These are phyloP conservation scores for Nematolebias whitei DNA, from an alignment of 2,113 vertebrate species.

Conservation along the genomic window DNA sequence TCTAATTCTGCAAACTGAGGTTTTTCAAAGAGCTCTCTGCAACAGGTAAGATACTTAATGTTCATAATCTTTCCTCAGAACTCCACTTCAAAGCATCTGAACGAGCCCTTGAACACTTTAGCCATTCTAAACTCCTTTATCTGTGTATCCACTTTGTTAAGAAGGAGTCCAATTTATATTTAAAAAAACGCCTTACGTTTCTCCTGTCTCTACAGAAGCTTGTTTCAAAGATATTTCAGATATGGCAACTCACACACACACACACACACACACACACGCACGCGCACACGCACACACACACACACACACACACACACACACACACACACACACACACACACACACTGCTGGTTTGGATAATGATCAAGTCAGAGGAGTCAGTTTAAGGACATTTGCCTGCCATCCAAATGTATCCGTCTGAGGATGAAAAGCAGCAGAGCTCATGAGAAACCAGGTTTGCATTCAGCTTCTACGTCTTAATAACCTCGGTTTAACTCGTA, in stretches of 20 bases:
- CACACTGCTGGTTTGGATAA: conserved; percentile 45
- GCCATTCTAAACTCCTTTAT: too few species aligned
- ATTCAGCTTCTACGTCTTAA: conserved; percentile 14
- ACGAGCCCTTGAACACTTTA: too few species aligned
- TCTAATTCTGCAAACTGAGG: too few species aligned
- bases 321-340: conserved; percentile 12
- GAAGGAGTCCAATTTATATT: too few species aligned
- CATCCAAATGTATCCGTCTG: conserved; percentile 73
- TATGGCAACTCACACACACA: conserved; percentile 10
- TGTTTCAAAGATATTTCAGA: conserved; percentile 32
- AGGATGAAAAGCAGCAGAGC: conserved; percentile 42
- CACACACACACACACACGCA: conserved; percentile 11
- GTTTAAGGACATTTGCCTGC: conserved; percentile 74
- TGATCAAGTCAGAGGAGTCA: conserved; percentile 61
- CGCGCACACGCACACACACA: conserved; percentile 15
- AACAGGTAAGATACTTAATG: too few species aligned
- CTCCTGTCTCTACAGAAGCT: conserved; percentile 30
- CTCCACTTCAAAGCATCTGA: too few species aligned
- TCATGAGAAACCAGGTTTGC: conserved; percentile 42
- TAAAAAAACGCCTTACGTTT: too few species aligned
- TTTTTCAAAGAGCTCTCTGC: too few species aligned
- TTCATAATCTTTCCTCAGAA: too few species aligned
- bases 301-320: conserved; percentile 15
- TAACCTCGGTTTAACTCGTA: conserved; percentile 7
- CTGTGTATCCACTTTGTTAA: too few species aligned